Percentiles rank a stretch among this genome's conserved stretches.
Conservation (phyloP, 2,888 invertebrate species). For the Agonopterix subpropinquella region DNA sequence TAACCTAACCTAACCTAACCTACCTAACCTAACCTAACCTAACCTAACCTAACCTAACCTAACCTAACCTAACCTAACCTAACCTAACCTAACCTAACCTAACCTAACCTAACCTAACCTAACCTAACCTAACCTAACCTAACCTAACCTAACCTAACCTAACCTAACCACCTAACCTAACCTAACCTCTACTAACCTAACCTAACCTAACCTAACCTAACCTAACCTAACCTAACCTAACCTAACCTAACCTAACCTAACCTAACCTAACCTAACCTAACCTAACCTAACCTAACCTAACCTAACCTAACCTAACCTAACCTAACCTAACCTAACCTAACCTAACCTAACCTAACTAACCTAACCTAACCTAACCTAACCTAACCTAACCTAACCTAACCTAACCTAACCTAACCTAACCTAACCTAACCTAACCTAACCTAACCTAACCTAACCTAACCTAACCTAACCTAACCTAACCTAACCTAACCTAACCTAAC, state of each 20-base stretch:
- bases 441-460: slow-evolving; percentile 4
- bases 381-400: slow-evolving; percentile 5
- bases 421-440: background rate
- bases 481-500: too few relatives aligned
- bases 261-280: slow-evolving; percentile 7
- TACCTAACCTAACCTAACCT: slow-evolving; percentile 9
- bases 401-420: slow-evolving; percentile 10
- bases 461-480: slow-evolving; percentile 8
- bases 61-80: slow-evolving; percentile 19
- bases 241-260: slow-evolving; percentile 2
- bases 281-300: slow-evolving; percentile 11
- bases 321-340: slow-evolving; percentile 12
- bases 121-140: slow-evolving; percentile 16
- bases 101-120: slow-evolving; percentile 18
- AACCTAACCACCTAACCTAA: slow-evolving; percentile 5
- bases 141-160: slow-evolving; percentile 14
- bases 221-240: slow-evolving; percentile 1
- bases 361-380: slow-evolving; percentile 10
- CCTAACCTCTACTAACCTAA: slow-evolving; percentile 4
- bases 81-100: slow-evolving; percentile 21
- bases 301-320: slow-evolving; percentile 10
- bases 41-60: slow-evolving; percentile 14
- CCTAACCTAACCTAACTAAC: slow-evolving; percentile 12
- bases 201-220: slow-evolving; percentile 2
- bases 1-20: slow-evolving; percentile 5